These are phyloP conservation scores for Cheilinus undulatus DNA, from an alignment of 2,113 vertebrate species.

Conservation along the genomic window DNA sequence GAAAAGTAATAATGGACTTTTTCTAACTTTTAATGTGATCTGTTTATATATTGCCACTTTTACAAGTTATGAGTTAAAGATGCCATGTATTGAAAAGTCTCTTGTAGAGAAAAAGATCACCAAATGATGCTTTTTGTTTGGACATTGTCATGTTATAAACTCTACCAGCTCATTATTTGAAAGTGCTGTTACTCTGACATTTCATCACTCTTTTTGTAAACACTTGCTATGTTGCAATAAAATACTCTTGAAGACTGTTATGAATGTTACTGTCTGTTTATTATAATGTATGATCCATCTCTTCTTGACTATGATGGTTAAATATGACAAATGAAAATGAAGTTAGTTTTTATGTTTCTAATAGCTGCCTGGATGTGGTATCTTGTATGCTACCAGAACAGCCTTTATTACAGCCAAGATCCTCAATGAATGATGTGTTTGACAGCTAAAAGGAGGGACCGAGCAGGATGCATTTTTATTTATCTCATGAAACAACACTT, in stretches of 20 bases:
- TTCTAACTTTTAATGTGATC: conserved; percentile 74
- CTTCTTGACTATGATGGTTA: too few species aligned
- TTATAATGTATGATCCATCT: neutral
- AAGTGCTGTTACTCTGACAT: conserved; percentile 62
- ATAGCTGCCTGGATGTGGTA: too few species aligned
- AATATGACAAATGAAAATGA: too few species aligned
- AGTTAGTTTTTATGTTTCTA: too few species aligned
- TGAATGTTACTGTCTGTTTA: conserved; percentile 33
- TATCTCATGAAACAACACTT: too few species aligned
- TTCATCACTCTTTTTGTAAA: conserved; percentile 73
- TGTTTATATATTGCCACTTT: conserved; percentile 72
- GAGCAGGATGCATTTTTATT: too few species aligned
- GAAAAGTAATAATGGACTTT: conserved; percentile 52
- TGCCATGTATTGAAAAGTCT: conserved; percentile 54
- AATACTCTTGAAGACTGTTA: conserved; percentile 61
- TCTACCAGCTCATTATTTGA: conserved; percentile 59
- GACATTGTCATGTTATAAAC: conserved; percentile 44
- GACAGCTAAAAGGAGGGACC: too few species aligned
- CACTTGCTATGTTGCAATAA: conserved; percentile 73
- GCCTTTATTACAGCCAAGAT: too few species aligned
- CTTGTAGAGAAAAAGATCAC: conserved; percentile 37
- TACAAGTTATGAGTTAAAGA: conserved; percentile 45
- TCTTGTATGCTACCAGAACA: too few species aligned
- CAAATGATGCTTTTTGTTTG: conserved; percentile 51
- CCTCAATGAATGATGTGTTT: too few species aligned